Evolutionary conservation across 2,113 vertebrate genomes (phyloP).

Genomic region (Boulengeromyrus knoepffleri): DNA sequence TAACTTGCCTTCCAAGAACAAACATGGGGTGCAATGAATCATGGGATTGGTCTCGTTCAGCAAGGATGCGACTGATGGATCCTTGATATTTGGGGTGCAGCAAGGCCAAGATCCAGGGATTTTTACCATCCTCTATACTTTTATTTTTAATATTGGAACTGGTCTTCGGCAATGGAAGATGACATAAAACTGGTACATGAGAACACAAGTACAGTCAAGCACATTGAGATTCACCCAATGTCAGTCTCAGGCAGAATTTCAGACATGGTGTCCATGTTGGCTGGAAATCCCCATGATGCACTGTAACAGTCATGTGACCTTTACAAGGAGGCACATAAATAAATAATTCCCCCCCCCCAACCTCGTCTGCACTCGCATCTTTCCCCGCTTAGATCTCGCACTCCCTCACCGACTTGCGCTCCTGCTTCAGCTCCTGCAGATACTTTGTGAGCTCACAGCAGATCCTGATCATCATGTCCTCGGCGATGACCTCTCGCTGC

Average conservation of each 20-base stretch:
- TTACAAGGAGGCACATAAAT: not conserved
- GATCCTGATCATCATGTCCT: conserved; percentile 75
- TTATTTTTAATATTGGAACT: not conserved
- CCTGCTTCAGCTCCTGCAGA: conserved; percentile 78
- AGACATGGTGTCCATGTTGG: not conserved
- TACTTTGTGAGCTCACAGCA: conserved; percentile 78
- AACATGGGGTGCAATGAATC: not conserved
- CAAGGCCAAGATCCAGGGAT: not conserved
- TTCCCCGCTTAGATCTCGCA: not conserved
- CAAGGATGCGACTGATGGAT: not conserved
- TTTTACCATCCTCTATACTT: not conserved
- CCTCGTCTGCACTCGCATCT: conserved; percentile 1
- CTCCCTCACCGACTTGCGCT: conserved; percentile 72
- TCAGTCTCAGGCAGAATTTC: too few relatives aligned
- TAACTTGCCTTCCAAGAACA: not conserved
- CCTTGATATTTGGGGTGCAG: not conserved
- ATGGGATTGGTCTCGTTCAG: not conserved
- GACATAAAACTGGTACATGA: not conserved
- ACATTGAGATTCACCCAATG: not conserved
- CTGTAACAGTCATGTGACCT: not conserved
- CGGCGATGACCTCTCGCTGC: conserved; percentile 79
- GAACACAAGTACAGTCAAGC: not conserved
- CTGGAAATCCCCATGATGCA: not conserved
- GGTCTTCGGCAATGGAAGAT: not conserved
- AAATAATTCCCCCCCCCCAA: not conserved